phyloP scores from a whole-genome alignment of 2,113 vertebrate genomes.

The Falcunculus frontatus region DNA sequence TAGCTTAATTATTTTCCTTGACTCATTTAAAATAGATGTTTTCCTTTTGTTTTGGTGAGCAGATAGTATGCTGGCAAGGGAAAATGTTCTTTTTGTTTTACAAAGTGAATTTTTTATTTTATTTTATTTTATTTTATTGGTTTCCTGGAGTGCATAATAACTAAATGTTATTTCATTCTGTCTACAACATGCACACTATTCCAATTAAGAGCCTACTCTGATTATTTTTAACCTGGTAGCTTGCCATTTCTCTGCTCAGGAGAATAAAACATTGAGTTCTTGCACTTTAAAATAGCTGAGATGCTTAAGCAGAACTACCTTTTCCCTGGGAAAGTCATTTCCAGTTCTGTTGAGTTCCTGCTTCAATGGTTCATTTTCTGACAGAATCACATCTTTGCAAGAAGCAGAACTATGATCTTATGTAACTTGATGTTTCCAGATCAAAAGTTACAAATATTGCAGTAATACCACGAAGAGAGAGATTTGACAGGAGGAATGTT shows the following conservation, averaged over 20 bases:
- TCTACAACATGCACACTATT: neutral
- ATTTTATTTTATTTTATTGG: conserved; percentile 4
- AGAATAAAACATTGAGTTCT: conserved; percentile 16
- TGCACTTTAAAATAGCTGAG: conserved; percentile 23
- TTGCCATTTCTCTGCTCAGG: neutral
- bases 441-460: conserved; percentile 59
- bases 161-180: neutral
- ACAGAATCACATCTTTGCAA: conserved; percentile 56
- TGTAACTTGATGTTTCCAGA: conserved; percentile 66
- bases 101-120: neutral
- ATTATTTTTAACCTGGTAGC: conserved; percentile 25
- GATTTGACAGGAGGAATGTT: neutral
- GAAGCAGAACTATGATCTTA: conserved; percentile 53
- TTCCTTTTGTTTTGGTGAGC: conserved; percentile 18
- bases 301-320: conserved; percentile 32
- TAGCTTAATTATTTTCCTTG: neutral
- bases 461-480: neutral
- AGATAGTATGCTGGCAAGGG: neutral
- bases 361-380: conserved; percentile 59
- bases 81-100: neutral
- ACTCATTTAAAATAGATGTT: neutral
- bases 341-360: conserved; percentile 59
- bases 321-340: conserved; percentile 61
- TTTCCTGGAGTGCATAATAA: conserved; percentile 5
- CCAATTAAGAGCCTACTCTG: neutral